phyloP scores from a whole-genome alignment of 2,113 vertebrate species.

The Corythornis madagascariensis region DNA sequence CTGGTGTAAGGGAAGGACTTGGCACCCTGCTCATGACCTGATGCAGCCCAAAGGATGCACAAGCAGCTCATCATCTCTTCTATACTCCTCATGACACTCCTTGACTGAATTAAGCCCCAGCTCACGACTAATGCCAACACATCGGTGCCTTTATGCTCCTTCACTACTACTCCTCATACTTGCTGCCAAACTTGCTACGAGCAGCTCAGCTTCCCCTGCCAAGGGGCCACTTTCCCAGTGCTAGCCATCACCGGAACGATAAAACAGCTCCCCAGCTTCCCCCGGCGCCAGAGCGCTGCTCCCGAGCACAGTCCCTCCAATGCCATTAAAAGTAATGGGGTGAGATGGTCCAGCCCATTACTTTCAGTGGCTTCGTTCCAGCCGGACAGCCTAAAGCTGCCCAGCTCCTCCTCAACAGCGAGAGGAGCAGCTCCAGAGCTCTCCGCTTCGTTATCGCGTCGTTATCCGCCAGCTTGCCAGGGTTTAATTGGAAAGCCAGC shows the following conservation, averaged over 20 bases:
- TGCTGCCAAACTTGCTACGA: neutral
- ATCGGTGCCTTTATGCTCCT: neutral
- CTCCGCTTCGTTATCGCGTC: conserved; percentile 30
- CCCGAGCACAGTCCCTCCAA: neutral
- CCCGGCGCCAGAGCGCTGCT: neutral
- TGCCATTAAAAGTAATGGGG: conserved; percentile 66
- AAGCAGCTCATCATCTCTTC: neutral
- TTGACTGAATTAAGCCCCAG: neutral
- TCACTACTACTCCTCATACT: neutral
- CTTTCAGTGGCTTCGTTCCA: conserved; percentile 46
- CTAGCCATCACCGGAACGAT: neutral
- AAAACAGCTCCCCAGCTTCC: conserved; percentile 21
- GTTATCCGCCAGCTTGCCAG: conserved; percentile 8
- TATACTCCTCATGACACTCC: accelerated
- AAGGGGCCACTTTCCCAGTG: neutral
- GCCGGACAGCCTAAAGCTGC: conserved; percentile 39
- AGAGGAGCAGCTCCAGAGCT: neutral
- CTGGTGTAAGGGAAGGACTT: accelerated
- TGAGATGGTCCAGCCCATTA: conserved; percentile 67
- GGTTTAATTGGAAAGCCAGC: conserved; percentile 33
- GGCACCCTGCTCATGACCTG: accelerated
- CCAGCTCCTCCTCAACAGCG: neutral
- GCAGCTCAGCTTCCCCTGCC: neutral
- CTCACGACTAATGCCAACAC: neutral
- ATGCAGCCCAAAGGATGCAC: accelerated